Conservation (phyloP, 1,140 invertebrate species). For the Pogonomyrmex californicus region DNA sequence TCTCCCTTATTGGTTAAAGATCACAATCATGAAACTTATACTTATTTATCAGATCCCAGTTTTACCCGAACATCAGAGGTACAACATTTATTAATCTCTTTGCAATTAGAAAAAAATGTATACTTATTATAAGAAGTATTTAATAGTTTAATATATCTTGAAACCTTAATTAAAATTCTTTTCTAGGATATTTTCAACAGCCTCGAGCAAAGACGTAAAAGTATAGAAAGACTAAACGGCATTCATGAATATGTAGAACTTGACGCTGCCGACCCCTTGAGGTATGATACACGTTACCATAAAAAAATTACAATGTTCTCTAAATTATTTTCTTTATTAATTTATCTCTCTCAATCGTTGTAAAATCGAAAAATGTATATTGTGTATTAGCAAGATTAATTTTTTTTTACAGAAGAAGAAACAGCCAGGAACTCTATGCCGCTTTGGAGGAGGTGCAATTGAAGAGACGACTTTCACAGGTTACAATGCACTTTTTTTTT, state of each 20-base stretch:
- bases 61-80: conserved; percentile 86
- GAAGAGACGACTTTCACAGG: conserved; percentile 82
- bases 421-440: conserved; percentile 80
- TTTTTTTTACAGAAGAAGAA: conserved; percentile 76
- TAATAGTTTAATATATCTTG: neutral
- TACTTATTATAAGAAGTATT: neutral
- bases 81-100: conserved; percentile 29
- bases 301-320: neutral
- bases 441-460: conserved; percentile 82
- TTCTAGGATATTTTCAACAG: conserved; percentile 85
- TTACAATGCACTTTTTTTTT: conserved; percentile 50
- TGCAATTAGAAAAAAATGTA: neutral
- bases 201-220: conserved; percentile 83
- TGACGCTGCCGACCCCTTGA: conserved; percentile 74
- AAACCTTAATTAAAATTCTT: neutral
- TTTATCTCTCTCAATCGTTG: neutral
- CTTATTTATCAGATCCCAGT: conserved; percentile 83
- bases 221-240: conserved; percentile 83
- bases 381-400: neutral
- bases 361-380: neutral
- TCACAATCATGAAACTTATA: conserved; percentile 81
- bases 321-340: neutral
- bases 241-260: conserved; percentile 81
- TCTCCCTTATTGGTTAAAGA: conserved; percentile 83
- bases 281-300: conserved; percentile 67